phyloP scores from a whole-genome alignment of 2,113 vertebrate species.

The Phasianus colchicus region DNA sequence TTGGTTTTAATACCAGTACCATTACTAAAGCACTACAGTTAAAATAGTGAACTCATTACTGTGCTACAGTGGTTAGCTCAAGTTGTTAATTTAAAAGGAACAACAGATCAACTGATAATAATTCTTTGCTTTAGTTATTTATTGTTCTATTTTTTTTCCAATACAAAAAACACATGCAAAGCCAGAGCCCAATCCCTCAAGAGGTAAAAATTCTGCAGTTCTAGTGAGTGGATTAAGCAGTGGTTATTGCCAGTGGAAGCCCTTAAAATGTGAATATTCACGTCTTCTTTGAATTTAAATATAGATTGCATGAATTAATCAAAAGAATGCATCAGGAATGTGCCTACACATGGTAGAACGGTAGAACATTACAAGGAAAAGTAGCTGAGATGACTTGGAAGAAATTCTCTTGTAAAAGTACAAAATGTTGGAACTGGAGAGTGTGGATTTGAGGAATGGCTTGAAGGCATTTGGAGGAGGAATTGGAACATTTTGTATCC shows the following conservation, averaged over 20 bases:
- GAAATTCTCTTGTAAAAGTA: not conserved
- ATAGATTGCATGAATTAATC: conserved; percentile 10
- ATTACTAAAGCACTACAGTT: not conserved
- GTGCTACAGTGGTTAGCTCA: not conserved
- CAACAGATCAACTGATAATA: not conserved
- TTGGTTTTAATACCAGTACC: not conserved
- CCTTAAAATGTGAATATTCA: not conserved
- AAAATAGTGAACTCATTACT: not conserved
- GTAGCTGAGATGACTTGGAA: not conserved
- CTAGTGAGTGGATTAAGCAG: not conserved
- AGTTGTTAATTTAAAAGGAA: not conserved
- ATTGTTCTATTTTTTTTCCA: not conserved
- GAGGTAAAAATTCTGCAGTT: not conserved
- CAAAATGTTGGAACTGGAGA: not conserved
- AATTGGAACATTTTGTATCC: conserved; percentile 17
- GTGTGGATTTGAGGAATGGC: not conserved
- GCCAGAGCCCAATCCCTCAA: not conserved
- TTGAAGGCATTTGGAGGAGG: not conserved
- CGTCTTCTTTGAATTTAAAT: conserved; percentile 46
- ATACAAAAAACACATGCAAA: not conserved
- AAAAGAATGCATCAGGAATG: conserved; percentile 11
- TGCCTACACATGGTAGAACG: not conserved
- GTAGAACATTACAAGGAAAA: not conserved
- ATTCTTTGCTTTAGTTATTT: not conserved
- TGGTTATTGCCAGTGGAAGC: not conserved